Evolutionary conservation across 1,140 invertebrate species (phyloP), one percentile per base, ranked within the genome.

Genomic region (Monochamus saltuarius): DNA sequence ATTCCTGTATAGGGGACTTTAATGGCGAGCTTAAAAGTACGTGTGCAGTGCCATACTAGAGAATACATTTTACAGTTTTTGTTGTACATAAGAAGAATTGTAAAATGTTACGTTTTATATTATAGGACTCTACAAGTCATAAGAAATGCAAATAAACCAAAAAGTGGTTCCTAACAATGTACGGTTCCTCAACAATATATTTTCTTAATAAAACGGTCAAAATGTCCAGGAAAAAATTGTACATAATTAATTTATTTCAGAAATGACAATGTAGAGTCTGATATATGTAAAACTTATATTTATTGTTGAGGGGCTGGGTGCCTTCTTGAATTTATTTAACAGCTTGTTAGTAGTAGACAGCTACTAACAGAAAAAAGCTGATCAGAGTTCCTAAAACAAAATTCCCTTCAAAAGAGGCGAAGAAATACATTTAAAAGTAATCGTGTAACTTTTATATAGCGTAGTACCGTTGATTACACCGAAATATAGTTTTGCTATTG

Each of bases 231-330:
- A 29, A 29, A 29, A 29, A 29, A 29, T 29, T 29, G 22, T 29
- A 29, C 22, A 29, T 29, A 29, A 29, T 29, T 29, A 29, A 29
- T 29, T 29, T 29, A 54, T 35, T 39, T 37, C 29, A 39, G 8
- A 36, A 56, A 13, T 7, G 42, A 10, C 10, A 55, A 40, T 40
- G 50, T 63, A 63, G 56, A 56, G 59, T 61, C 42, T 53, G 46
- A 64, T 53, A 39, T 13, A 11, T 53, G 37, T 42, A 56, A 60
- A 64, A 52, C 11, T 34, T 60, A 55, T 61, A 38, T 60, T 59
- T 68, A 72, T 73, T 76, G 73, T 76, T 75, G 75, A 72, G 73
- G 73, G 66, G 71, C 72, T 74, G 72, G 75, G 75, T 76, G 75
- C 75, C 75, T 76, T 76, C 40, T 45, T 56, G 43, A 45, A 45